These are phyloP conservation scores for Lissonota sp. DNA, from an alignment of 2,888 invertebrate species.

Conservation along the genomic window DNA sequence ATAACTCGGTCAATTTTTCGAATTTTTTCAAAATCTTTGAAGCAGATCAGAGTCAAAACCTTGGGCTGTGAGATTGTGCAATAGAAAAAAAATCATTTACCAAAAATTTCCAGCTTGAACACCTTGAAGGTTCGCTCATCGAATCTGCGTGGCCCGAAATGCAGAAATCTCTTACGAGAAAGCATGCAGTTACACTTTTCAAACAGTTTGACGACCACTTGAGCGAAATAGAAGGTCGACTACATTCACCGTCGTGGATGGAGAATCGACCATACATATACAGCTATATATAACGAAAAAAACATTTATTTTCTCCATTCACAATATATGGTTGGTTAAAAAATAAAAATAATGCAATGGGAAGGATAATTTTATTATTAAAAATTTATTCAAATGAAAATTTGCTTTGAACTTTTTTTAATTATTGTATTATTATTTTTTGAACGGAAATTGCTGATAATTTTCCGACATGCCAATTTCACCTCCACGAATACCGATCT, in stretches of 20 bases:
- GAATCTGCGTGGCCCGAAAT: not conserved
- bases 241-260: slow-evolving; percentile 77
- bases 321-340: slow-evolving; percentile 5
- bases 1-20: too few species aligned
- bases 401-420: too few species aligned
- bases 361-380: not conserved
- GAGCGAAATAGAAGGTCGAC: slow-evolving; percentile 77
- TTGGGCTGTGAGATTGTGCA: too few species aligned
- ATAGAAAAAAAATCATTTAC: too few species aligned
- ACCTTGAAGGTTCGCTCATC: not conserved
- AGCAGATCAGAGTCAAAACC: too few species aligned
- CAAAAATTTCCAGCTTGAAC: too few species aligned
- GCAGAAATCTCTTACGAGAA: slow-evolving; percentile 22
- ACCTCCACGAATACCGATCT: not conserved
- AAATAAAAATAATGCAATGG: slow-evolving; percentile 24
- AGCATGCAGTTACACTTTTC: slow-evolving; percentile 44
- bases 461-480: not conserved
- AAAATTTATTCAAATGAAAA: not conserved
- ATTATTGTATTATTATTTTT: not conserved
- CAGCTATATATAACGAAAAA: slow-evolving; percentile 39
- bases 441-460: not conserved
- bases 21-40: too few species aligned
- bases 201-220: slow-evolving; percentile 6
- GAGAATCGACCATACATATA: slow-evolving; percentile 31
- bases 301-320: not conserved